Evolutionary conservation across 2,888 invertebrate species (phyloP), one percentile per base, ranked within the genome.

Genomic region (Lobophora halterata): DNA sequence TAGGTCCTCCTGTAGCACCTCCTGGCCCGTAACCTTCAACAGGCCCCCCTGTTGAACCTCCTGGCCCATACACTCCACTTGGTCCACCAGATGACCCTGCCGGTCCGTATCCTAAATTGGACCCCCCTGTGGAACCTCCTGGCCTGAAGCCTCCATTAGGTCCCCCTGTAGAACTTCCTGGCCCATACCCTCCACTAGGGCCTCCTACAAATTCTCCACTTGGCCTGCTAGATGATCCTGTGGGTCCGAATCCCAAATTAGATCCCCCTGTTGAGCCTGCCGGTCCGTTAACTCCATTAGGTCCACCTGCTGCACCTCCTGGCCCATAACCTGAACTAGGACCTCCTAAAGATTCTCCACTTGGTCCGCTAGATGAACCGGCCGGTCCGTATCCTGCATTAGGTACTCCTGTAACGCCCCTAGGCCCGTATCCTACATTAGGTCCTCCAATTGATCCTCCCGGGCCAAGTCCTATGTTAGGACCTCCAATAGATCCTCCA

Each of bases 181-280:
- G 25, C 3, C 30, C 26, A 11, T 18, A 24, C 1, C 27, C 28
- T 2, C 13, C 30, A 17, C 28, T 25, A n/a, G 26, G 32, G 12
- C 30, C 34, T 5, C 23, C 33, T 14, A 38, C 40, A 24, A 43
- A 47, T 32, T 49, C 49, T 11, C 40, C 52, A 1, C 24, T 44
- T 3, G 43, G 17, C 44, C 43, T n/a, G n/a, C n/a, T n/a, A n/a
- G n/a, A 17, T 1, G 18, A 2, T n/a, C n/a, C n/a, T 2, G 31
- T 30, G 25, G 34, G 44, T 25, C 1, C 36, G 32, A 36, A 5
- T 11, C 31, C 1, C 46, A 37, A 26, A 44, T 46, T 16, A 49
- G 49, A 0, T 51, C 55, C 29, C 1, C 34, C 31, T 19, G 25
- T 9, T 29, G 12, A 25, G 24, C 28, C 40, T 10, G 36, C 34